Evolutionary conservation across 2,888 invertebrate species (phyloP), one percentile per base, ranked within the genome.

Genomic region (Ormyrus thymus): DNA sequence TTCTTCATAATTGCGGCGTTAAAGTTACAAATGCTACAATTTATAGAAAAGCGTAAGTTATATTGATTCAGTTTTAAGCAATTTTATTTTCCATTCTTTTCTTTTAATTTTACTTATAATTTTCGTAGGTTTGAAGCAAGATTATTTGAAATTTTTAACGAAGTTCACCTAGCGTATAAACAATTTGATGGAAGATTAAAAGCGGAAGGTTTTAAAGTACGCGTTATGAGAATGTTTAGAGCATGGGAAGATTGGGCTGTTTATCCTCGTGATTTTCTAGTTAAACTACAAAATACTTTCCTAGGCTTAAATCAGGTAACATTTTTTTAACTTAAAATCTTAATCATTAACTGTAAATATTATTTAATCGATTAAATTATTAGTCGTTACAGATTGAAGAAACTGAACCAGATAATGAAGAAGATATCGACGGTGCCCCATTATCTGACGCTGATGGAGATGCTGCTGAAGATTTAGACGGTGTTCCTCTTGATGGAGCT

Each of bases 201-300:
- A 91, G 97, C 97, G n/a, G 99, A 99, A 91, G 97, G 98, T 53
- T 98, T 98, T 90, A 97, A 98, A 87, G 94, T 95, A 78, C 92
- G 98, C 64, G 96, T 98, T 51, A 94, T 97, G 89, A 93, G 95
- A 86, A 95, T 97, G 84, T 94, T 99, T 89, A 94, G 97, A 86
- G 97, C 98, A 1, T 99, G 99, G 98, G 98, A 98, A 90, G 99
- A 99, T 89, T 97, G 97, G 95, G 95, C 97, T 13, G 94, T 99
- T 80, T 99, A 99, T 91, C 96, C 98, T 0, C 95, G 96, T 78
- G 98, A 98, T 83, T 96, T 96, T 90, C 92, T 99, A 81, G 93
- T 95, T 81, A 95, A 94, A 87, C 91, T 98, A 80, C 97, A 98
- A 89, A 96, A 97, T 87, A 93, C 96, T 10, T 99, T 99, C 90